Base-by-base conservation (phyloP, 2,113 vertebrate species). In the Spilogale gracilis region DNA sequence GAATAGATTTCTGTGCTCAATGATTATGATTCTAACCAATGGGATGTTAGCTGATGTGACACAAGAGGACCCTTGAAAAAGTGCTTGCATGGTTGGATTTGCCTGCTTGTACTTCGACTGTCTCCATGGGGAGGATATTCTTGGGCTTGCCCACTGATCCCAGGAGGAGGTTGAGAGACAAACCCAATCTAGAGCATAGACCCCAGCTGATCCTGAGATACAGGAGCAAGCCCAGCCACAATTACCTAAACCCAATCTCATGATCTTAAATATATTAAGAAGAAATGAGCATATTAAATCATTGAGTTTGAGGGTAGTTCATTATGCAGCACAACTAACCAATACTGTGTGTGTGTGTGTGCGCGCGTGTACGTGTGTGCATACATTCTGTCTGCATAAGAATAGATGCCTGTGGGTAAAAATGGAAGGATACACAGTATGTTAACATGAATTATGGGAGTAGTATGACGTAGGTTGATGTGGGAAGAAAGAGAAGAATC, bases 281-380 rank as follows among this genome's bases (percentile, higher is more conserved):
- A 52, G 38, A 85, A 92, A 82, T 82, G 92, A 17, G 25, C n/a
- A 84, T 78, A 79, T n/a, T 74, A 90, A 96, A 56, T 90, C n/a
- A 43, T 13, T 69, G 50, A 83, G 48, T 83, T 88, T 90, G 7
- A 43, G 21, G 18, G 18, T 80, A 88, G 60, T 63, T 85, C 25
- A 50, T 90, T 83, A 79, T 43, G n/a, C 27, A 97, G 79, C 84
- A 73, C 74, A 67, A n/a, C 38, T 89, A 71, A 83, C 54, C 32
- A 60, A 38, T 67, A 60, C 25, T 74, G 5, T 23, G 38, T 73
- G 0, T 61, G 38, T 63, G 17, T 85, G 45, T 30, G 9, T 30
- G 21, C 71, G 27, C 79, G 6, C 71, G 16, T 43, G 3, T 48
- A 38, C 89, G 50, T 73, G 9, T 78, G 8, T 60, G 45, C 60